Base-by-base conservation (phyloP, 2,888 invertebrate species). In the Drosophila rubida region DNA sequence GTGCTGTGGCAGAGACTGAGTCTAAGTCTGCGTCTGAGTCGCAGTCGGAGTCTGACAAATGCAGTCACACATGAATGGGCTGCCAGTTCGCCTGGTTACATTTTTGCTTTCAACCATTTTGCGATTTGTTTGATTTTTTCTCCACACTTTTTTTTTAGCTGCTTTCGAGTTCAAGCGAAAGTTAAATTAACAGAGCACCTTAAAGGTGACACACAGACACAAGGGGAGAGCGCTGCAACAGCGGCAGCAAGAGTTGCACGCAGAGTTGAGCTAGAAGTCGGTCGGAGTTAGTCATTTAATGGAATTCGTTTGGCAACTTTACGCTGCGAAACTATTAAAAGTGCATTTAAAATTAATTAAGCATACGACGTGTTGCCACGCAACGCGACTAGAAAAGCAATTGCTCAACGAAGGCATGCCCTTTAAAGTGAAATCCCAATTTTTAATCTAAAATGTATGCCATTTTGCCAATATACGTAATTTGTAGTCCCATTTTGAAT, bases 261-360 rank as follows among this genome's bases (percentile, higher is more conserved):
- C n/a, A 7, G 39, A 11, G 19, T 25, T 14, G n/a, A n/a, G 48
- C 22, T 19, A 39, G 50, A 30, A 49, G 41, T 37, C 37, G 7
- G 42, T 14, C 22, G n/a, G 14, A 42, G 45, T 57, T 49, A 65
- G 58, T 61, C 75, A 41, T 69, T 69, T 54, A 41, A 65, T 65
- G 60, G 25, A 61, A 73, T 68, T 73, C 48, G 45, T 48, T 49
- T 45, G 42, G 23, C 45, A 61, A 71, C 61, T 74, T 66, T 59
- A 57, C 39, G 32, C 45, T 58, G 48, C 55, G 58, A 54, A 75
- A 80, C 74, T 80, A 78, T 76, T 78, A 88, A 86, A 81, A 85
- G 83, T 77, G 75, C 71, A 83, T 80, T 84, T 78, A 78, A 80
- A 87, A 75, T 87, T 80, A 88, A 85, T 88, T 80, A 83, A 75